phyloP scores from a whole-genome alignment of 2,888 invertebrate species.

The Eupithecia centaureata region DNA sequence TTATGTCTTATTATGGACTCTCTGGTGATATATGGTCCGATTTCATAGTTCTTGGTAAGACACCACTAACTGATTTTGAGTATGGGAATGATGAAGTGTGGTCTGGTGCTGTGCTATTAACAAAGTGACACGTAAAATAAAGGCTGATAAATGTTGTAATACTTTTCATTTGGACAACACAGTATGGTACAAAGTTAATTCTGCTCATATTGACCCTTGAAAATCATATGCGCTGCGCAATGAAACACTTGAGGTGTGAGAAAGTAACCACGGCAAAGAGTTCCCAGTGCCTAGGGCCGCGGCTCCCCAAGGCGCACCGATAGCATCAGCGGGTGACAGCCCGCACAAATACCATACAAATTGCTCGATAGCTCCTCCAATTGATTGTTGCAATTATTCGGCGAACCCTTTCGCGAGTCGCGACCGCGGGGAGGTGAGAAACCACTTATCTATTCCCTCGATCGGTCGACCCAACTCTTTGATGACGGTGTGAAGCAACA shows the following conservation, averaged over 20 bases:
- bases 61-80: constrained; percentile 45
- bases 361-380: constrained; percentile 81
- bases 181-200: background rate
- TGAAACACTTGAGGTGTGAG: constrained; percentile 74
- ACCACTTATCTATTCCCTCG: constrained; percentile 74
- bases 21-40: constrained; percentile 63
- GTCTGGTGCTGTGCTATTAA: constrained; percentile 27
- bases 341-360: constrained; percentile 84
- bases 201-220: constrained; percentile 12
- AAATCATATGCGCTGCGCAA: constrained; percentile 42
- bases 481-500: constrained; percentile 77
- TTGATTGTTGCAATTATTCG: constrained; percentile 84
- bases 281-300: constrained; percentile 64
- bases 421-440: constrained; percentile 82
- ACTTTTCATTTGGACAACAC: background rate
- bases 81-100: constrained; percentile 30
- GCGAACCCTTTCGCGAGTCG: constrained; percentile 78
- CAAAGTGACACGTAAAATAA: background rate
- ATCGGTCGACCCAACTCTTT: constrained; percentile 77
- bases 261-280: constrained; percentile 69
- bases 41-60: constrained; percentile 57
- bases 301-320: constrained; percentile 76
- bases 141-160: background rate
- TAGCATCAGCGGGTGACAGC: constrained; percentile 81
- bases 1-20: constrained; percentile 81